phyloP scores from a whole-genome alignment of 2,797 vertebrate species.

The Taenioides sp. region DNA sequence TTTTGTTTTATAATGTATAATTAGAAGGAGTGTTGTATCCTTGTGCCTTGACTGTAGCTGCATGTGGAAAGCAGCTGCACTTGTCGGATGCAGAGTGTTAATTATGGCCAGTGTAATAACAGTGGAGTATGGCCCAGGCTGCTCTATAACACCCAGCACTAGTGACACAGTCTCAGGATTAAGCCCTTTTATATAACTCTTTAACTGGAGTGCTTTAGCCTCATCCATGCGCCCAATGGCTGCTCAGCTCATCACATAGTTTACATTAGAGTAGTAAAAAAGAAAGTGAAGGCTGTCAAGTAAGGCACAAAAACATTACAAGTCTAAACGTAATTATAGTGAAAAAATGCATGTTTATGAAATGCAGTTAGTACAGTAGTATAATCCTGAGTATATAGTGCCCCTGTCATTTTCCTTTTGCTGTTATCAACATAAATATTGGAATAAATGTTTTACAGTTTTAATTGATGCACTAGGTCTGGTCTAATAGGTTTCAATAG shows the following conservation, averaged over 20 bases:
- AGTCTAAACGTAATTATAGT: constrained; percentile 11
- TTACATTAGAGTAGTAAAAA: constrained; percentile 22
- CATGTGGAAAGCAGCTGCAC: constrained; percentile 11
- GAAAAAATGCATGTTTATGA: not conserved
- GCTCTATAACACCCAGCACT: constrained; percentile 50
- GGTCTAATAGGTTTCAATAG: too few relatives aligned
- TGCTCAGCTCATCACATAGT: constrained; percentile 16
- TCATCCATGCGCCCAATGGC: constrained; percentile 43
- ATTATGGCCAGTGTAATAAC: constrained; percentile 32
- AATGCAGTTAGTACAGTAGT: not conserved
- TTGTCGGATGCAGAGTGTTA: not conserved
- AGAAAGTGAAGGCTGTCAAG: not conserved
- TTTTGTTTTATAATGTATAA: not conserved
- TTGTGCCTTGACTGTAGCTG: not conserved
- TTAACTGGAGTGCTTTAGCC: constrained; percentile 51
- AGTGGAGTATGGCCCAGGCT: constrained; percentile 37
- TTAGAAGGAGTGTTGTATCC: not conserved
- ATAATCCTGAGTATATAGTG: not conserved
- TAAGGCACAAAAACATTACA: constrained; percentile 14
- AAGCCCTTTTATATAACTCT: constrained; percentile 73
- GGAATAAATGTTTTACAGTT: too few relatives aligned
- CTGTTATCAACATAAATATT: too few relatives aligned
- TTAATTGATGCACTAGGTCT: too few relatives aligned
- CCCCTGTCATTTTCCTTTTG: not conserved
- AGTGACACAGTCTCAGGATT: constrained; percentile 66